Evolutionary conservation across 2,888 invertebrate genomes (phyloP).

Genomic region (Blomia tropicalis): DNA sequence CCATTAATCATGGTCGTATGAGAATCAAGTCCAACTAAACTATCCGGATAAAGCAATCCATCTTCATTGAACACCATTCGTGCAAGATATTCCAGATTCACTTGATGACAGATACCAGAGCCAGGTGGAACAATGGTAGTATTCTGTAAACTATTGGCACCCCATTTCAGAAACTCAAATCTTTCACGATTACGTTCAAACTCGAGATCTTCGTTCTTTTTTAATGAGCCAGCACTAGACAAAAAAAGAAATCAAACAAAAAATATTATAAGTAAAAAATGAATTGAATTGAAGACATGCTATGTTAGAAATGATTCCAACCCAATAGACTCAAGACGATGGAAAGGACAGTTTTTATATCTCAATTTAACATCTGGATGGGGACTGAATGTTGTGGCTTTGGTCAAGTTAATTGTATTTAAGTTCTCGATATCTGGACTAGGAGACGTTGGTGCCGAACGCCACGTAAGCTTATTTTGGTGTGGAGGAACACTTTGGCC

Average conservation of each 20-base stretch:
- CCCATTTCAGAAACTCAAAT: constrained; percentile 95
- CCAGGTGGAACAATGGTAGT: constrained; percentile 96
- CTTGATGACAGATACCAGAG: constrained; percentile 95
- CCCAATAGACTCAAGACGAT: constrained; percentile 36
- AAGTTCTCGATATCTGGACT: constrained; percentile 8
- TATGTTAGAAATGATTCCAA: constrained; percentile 32
- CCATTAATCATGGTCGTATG: constrained; percentile 99
- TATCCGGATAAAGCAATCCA: constrained; percentile 62
- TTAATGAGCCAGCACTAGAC: constrained; percentile 63
- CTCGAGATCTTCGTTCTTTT: constrained; percentile 82
- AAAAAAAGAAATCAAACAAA: constrained; percentile 8
- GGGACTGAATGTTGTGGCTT: constrained; percentile 4
- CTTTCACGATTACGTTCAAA: constrained; percentile 88
- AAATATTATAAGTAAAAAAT: constrained; percentile 6
- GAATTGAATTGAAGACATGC: background rate
- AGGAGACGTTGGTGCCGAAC: background rate
- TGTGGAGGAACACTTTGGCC: background rate
- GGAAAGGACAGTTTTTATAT: constrained; percentile 38
- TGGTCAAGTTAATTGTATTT: constrained; percentile 9
- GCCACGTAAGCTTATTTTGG: constrained; percentile 1
- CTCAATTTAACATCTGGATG: constrained; percentile 28
- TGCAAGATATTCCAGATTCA: constrained; percentile 85
- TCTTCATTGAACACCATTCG: constrained; percentile 59
- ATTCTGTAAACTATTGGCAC: constrained; percentile 81
- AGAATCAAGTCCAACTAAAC: constrained; percentile 90